phyloP scores from a whole-genome alignment of 1,140 invertebrate genomes.

The Zaprionus gabonicus region DNA sequence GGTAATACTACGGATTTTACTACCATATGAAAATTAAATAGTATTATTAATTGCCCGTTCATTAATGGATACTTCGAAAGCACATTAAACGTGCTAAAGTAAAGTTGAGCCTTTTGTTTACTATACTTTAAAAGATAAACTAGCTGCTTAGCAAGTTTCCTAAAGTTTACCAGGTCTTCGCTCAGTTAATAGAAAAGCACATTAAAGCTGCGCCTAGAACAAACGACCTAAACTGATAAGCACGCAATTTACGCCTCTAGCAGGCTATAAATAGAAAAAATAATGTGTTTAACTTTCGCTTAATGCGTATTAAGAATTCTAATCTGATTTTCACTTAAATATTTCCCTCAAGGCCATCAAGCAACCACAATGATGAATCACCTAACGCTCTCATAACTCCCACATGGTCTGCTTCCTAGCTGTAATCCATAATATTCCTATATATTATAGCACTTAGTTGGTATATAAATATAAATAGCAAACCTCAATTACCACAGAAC shows the following conservation, averaged over 20 bases:
- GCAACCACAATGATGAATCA: neutral
- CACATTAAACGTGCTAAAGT: no score
- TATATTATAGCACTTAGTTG: neutral
- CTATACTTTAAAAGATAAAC: no score
- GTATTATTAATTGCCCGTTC: no score
- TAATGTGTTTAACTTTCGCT: neutral
- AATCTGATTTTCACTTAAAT: neutral
- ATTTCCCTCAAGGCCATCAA: neutral
- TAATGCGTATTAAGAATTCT: neutral
- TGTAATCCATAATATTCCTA: neutral
- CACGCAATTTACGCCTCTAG: neutral
- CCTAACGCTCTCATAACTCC: neutral
- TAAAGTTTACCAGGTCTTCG: neutral
- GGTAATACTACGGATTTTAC: no score
- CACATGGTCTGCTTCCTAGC: neutral
- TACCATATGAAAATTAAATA: no score
- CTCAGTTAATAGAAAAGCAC: neutral
- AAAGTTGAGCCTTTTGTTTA: fast-evolving
- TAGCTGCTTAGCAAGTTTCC: no score
- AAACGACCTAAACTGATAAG: neutral
- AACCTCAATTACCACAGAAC: slow-evolving; percentile 8
- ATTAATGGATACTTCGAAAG: no score
- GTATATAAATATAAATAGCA: slow-evolving; percentile 6
- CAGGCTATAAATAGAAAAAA: neutral
- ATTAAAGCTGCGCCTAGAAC: neutral